Percentiles rank a stretch among this genome's conserved stretches.
phyloP scores from a whole-genome alignment of 2,113 vertebrate species.

The Cottus gobio region DNA sequence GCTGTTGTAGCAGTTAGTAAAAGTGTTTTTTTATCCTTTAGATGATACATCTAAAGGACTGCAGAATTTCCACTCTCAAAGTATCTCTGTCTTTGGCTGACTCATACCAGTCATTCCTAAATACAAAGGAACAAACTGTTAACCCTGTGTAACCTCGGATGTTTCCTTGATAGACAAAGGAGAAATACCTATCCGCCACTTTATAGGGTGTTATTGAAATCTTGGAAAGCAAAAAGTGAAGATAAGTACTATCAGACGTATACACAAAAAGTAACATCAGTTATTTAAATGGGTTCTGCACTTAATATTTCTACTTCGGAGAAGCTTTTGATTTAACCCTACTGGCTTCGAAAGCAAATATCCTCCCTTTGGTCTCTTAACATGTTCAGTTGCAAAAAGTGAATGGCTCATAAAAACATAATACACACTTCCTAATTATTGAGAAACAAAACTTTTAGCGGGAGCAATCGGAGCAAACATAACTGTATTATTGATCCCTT shows the following conservation, averaged over 20 bases:
- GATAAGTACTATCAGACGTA: neutral
- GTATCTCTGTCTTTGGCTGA: constrained; percentile 60
- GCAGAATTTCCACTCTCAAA: constrained; percentile 42
- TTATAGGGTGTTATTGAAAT: neutral
- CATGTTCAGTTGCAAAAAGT: constrained; percentile 30
- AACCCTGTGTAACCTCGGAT: constrained; percentile 62
- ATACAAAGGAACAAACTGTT: constrained; percentile 68
- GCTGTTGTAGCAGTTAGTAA: constrained; percentile 14
- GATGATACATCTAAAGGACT: constrained; percentile 43
- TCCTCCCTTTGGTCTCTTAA: neutral
- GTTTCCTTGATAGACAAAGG: constrained; percentile 33
- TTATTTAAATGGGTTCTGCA: neutral
- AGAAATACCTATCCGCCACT: constrained; percentile 2
- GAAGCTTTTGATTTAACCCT: neutral
- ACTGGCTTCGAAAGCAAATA: constrained; percentile 7
- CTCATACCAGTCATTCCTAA: constrained; percentile 76
- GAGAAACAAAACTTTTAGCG: constrained; percentile 6
- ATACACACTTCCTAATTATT: constrained; percentile 9
- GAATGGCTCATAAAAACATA: constrained; percentile 15
- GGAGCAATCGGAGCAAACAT: constrained; percentile 23
- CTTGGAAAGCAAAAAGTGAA: neutral
- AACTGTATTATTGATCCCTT: constrained; percentile 31
- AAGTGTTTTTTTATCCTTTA: constrained; percentile 36
- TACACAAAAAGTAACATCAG: neutral
- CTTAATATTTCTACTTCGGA: neutral